A percentile compares a stretch with the other conserved stretches of the same genome.
Conservation (phyloP, 1,140 invertebrate species). For the Apis cerana region DNA sequence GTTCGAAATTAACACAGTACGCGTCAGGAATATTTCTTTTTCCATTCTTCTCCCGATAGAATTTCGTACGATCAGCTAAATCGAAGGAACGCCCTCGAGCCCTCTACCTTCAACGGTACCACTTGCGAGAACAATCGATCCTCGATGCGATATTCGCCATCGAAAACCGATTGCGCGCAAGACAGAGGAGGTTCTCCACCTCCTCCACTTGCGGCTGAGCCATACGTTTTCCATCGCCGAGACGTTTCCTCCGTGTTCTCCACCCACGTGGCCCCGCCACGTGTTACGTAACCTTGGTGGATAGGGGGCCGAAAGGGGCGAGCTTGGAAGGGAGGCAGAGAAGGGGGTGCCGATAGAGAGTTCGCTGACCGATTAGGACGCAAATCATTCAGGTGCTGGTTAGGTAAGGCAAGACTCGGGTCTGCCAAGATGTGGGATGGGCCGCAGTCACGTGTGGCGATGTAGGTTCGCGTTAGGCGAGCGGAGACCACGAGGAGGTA, state of each 20-base stretch:
- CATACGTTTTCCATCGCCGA: conserved; percentile 52
- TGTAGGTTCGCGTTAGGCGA: conserved; percentile 71
- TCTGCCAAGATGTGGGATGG: conserved; percentile 63
- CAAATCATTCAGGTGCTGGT: conserved; percentile 75
- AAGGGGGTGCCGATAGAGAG: conserved; percentile 52
- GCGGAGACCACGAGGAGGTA: conserved; percentile 50
- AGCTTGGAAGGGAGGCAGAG: conserved; percentile 18
- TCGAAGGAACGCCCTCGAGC: not conserved
- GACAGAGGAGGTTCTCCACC: not conserved
- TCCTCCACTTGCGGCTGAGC: not conserved
- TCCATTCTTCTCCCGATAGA: no score
- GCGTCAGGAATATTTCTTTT: no score
- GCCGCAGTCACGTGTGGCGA: conserved; percentile 75
- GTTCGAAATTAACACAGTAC: no score
- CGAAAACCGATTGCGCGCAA: no score
- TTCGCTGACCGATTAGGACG: conserved; percentile 75
- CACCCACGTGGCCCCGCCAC: conserved; percentile 57
- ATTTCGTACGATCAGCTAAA: no score
- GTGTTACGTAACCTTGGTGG: conserved; percentile 53
- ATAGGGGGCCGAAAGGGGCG: conserved; percentile 3
- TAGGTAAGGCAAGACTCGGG: conserved; percentile 65
- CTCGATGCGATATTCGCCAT: not conserved
- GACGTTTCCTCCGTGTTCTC: conserved; percentile 67
- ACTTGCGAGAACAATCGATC: not conserved
- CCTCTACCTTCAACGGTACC: not conserved